Evolutionary conservation across 2,888 invertebrate species (phyloP), one percentile per base, ranked within the genome.

Genomic region (Chrysodeixis includens): DNA sequence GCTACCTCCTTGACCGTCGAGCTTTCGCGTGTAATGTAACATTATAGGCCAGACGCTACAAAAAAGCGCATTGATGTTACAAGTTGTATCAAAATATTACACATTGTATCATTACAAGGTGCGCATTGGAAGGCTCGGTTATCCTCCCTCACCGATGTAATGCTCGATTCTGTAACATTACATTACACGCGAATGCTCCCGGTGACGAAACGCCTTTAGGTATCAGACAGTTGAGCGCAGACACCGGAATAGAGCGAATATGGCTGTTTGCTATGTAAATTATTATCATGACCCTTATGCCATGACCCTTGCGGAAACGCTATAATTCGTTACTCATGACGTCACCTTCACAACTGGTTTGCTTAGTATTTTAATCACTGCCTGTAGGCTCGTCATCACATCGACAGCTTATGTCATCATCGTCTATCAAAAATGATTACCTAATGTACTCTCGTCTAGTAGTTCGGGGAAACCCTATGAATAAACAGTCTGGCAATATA

Each of bases 331-430:
- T 18, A 10, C 0, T 22, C 1, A 14, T 18, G 26, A 8, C 60
- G 60, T 70, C 74, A 70, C 40, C 6, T 40, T 40, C n/a, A n/a
- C 6, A 6, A 40, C 40, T n/a, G n/a, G 40, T 40, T 14, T n/a
- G n/a, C n/a, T n/a, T n/a, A 40, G 3, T 40, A 40, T 14, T n/a
- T 35, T 6, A 6, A 26, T 26, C 35, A 35, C 35, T 35, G 12
- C 14, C n/a, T 14, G 40, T 40, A n/a, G 40, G 40, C n/a, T 40
- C n/a, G 40, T 40, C 40, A 5, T n/a, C 40, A 7, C 6, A n/a
- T n/a, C n/a, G 40, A n/a, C 6, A n/a, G 56, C 22, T 40, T 16
- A 30, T 56, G 20, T 30, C 74, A 56, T 56, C 69, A 74, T 68
- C 69, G 8, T 46, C 26, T 44, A 44, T 14, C 10, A 26, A 26